Evolutionary conservation across 2,113 vertebrate genomes (phyloP), one percentile per base, ranked within the genome.

Genomic region (Pandion haliaetus): DNA sequence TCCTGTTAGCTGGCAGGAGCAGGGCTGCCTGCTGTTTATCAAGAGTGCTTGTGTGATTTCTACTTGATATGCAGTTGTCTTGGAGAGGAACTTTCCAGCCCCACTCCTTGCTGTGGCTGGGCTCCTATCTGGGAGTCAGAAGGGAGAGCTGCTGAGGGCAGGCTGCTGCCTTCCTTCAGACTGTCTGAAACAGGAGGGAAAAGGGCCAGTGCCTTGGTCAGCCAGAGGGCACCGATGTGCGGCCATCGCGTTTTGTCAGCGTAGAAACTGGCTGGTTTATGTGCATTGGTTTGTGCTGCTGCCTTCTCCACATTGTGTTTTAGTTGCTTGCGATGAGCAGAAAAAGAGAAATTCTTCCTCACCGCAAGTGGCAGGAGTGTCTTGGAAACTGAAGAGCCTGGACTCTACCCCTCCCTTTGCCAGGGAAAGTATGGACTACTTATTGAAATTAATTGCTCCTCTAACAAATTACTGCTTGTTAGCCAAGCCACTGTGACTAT

Each of bases 1-100:
- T 97, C 97, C 96, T 86, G 94, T 97, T 97, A 96, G 96, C 96
- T 91, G 74, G 95, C 62, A 36, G 95, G 86, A 95, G 73, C 50
- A 1, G 65, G 73, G 80, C 86, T 93, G 82, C 97, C 93, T 93
- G 97, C 96, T 96, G 95, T 49, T 97, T 95, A 95, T 97, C 93
- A 89, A 97, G 96, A 97, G 97, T 54, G 77, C 94, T 96, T 82
- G 67, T 96, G 54, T 12, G 50, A 95, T 95, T 96, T 70, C 89
- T n/a, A 9, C 92, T 93, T 95, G 97, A 96, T 83, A 83, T 25
- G 90, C 83, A 86, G 95, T 77, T 72, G 67, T 90, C 74, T 67
- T 36, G 67, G 84, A 91, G 90, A 88, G 70, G 77, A 63, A 38
- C 77, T 65, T 44, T 50, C 63, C 80, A 40, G 72, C 36, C 66